Evolutionary conservation across 1,140 invertebrate species (phyloP).

Genomic region (Drosophila carrolli): DNA sequence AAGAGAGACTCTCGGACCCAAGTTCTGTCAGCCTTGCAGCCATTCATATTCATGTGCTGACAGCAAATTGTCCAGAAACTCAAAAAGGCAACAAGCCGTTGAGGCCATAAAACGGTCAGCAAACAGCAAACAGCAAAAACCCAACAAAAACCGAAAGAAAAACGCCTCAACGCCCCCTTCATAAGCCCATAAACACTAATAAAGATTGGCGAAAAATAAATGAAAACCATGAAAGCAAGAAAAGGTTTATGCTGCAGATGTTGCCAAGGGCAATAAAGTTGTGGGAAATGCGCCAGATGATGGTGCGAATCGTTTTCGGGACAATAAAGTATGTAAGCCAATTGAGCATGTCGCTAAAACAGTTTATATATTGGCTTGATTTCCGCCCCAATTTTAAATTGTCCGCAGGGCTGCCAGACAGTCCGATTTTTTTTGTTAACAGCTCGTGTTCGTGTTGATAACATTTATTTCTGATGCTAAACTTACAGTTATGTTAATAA

Average conservation of each 20-base stretch:
- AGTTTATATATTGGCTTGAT: background rate
- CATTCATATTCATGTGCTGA: conserved; percentile 36
- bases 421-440: background rate
- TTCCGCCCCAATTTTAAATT: background rate
- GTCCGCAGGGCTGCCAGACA: background rate
- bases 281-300: conserved; percentile 24
- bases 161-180: background rate
- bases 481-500: background rate
- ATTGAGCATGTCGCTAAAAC: background rate
- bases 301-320: background rate
- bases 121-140: conserved; percentile 32
- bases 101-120: conserved; percentile 61
- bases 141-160: conserved; percentile 16
- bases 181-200: conserved; percentile 20
- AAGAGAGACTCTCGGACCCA: conserved; percentile 47
- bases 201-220: conserved; percentile 15
- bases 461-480: background rate
- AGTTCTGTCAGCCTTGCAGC: conserved; percentile 12
- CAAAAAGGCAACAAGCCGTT: conserved; percentile 74
- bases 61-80: conserved; percentile 47
- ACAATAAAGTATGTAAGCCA: conserved; percentile 2
- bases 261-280: conserved; percentile 14
- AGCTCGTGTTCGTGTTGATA: background rate
- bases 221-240: conserved; percentile 1
- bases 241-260: conserved; percentile 36